phyloP scores from a whole-genome alignment of 2,888 invertebrate genomes.

The Cremastinae sp. region DNA sequence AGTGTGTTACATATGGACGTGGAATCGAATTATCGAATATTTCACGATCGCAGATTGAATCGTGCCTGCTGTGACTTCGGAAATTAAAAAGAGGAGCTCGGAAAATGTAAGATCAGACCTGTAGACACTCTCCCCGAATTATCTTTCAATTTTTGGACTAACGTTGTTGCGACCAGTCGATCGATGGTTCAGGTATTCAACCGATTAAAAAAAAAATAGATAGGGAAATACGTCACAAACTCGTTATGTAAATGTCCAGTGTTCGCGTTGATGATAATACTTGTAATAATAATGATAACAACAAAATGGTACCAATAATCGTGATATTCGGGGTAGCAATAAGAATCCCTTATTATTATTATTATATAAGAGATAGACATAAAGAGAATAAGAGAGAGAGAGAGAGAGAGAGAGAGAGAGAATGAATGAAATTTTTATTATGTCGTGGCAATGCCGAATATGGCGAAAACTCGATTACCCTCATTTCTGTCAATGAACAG shows the following conservation, averaged over 20 bases:
- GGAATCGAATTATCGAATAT: too few species aligned
- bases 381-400: constrained; percentile 9
- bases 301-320: neutral
- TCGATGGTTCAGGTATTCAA: constrained; percentile 8
- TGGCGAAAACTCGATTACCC: too few species aligned
- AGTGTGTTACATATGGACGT: too few species aligned
- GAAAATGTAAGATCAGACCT: too few species aligned
- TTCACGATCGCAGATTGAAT: too few species aligned
- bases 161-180: neutral
- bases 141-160: neutral
- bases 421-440: too few species aligned
- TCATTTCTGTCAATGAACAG: too few species aligned
- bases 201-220: neutral
- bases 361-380: constrained; percentile 6
- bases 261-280: neutral
- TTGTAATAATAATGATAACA: constrained; percentile 6
- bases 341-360: neutral
- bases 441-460: too few species aligned
- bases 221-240: constrained; percentile 5
- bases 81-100: too few species aligned
- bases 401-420: neutral
- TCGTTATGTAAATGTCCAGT: constrained; percentile 4
- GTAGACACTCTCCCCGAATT: neutral
- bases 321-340: too few species aligned
- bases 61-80: too few species aligned